Evolutionary conservation across 1,140 invertebrate species (phyloP).

Genomic region (Drosophila sp.): DNA sequence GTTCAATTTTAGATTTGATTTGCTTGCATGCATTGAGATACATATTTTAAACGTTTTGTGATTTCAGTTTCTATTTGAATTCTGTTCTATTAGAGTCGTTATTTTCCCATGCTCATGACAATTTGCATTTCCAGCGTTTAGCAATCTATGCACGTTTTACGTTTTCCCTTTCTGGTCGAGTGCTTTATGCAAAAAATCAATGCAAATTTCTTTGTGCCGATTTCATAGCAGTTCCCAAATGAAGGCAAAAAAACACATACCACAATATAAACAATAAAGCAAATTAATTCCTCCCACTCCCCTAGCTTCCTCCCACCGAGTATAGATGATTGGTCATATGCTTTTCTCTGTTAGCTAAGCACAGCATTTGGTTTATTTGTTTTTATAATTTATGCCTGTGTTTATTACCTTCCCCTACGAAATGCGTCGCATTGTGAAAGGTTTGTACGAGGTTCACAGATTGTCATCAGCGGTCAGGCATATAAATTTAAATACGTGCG

Average conservation of each 20-base stretch:
- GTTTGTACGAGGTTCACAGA: conserved; percentile 11
- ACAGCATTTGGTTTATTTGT: conserved; percentile 43
- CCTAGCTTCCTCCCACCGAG: too few relatives aligned
- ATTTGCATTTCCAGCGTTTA: conserved; percentile 17
- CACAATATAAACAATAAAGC: conserved; percentile 11
- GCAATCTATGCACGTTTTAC: conserved; percentile 40
- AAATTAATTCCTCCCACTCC: conserved; percentile 13
- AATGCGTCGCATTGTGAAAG: conserved; percentile 20
- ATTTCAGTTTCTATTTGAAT: conserved; percentile 32
- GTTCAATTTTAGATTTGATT: conserved; percentile 45
- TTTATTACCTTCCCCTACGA: not conserved
- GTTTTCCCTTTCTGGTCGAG: conserved; percentile 45
- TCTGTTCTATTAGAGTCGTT: conserved; percentile 5
- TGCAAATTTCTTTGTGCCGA: conserved; percentile 49
- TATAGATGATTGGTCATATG: conserved; percentile 21
- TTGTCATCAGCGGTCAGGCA: conserved; percentile 35
- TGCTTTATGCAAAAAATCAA: conserved; percentile 40
- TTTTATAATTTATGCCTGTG: conserved; percentile 48
- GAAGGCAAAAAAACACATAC: conserved; percentile 6
- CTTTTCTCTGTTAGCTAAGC: conserved; percentile 43
- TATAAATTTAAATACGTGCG: conserved; percentile 3
- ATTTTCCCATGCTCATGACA: not conserved
- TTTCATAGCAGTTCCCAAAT: conserved; percentile 40
- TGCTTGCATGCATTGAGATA: conserved; percentile 42
- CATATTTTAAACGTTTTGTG: conserved; percentile 8